phyloP scores from a whole-genome alignment of 2,797 vertebrate genomes.

The Chloroceryle inda region DNA sequence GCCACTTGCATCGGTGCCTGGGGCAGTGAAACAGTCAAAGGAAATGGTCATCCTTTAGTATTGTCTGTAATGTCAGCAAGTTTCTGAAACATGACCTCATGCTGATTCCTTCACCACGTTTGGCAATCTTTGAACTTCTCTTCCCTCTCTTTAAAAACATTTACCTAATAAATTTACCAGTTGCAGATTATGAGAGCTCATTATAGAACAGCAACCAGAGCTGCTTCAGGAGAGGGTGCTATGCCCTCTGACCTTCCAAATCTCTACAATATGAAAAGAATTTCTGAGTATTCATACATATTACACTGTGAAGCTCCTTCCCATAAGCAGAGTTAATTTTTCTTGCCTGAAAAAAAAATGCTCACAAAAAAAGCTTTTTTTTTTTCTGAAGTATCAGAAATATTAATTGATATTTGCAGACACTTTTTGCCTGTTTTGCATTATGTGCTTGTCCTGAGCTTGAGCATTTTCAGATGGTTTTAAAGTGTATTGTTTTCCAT shows the following conservation, averaged over 20 bases:
- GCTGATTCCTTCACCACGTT: neutral
- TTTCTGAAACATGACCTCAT: neutral
- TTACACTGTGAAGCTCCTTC: neutral
- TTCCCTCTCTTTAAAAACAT: neutral
- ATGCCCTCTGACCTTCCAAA: neutral
- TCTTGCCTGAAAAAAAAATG: neutral
- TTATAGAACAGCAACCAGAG: neutral
- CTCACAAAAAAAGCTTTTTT: rapidly evolving
- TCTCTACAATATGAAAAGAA: neutral
- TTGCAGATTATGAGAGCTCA: neutral
- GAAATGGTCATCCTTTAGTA: neutral
- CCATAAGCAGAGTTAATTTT: neutral
- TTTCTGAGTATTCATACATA: neutral
- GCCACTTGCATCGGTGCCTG: neutral
- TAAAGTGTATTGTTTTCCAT: neutral
- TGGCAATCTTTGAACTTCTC: neutral
- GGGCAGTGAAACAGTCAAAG: neutral
- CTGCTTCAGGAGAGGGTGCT: neutral
- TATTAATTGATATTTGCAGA: neutral
- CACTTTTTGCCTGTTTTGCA: neutral
- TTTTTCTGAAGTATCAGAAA: neutral
- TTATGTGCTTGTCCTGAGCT: neutral
- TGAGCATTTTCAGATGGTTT: neutral
- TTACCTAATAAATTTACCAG: neutral
- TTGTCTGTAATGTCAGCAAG: neutral